These are phyloP conservation scores for Phainopepla nitens DNA, from an alignment of 2,113 vertebrate genomes.

Conservation along the genomic window DNA sequence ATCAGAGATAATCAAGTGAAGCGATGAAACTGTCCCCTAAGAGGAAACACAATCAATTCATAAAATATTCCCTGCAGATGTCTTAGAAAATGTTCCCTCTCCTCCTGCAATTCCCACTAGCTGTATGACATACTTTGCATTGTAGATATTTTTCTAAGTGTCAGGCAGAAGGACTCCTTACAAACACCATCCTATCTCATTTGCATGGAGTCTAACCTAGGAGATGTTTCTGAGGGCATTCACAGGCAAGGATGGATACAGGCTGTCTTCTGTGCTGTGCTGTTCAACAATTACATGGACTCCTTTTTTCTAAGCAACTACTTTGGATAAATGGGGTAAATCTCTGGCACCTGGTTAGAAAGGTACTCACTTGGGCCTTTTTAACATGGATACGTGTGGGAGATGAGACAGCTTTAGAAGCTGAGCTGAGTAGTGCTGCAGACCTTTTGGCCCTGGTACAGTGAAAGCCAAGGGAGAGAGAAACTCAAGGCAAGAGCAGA, in stretches of 20 bases:
- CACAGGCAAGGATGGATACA: not conserved
- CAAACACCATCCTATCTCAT: not conserved
- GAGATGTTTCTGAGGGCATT: not conserved
- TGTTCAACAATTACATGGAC: not conserved
- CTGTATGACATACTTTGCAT: slow-evolving; percentile 10
- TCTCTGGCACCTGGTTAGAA: not conserved
- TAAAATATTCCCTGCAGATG: slow-evolving; percentile 60
- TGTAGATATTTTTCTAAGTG: not conserved
- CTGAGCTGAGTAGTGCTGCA: too few species aligned
- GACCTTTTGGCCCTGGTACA: too few species aligned
- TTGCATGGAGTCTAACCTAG: not conserved
- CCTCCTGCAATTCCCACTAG: not conserved
- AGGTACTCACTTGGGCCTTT: not conserved
- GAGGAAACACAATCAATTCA: slow-evolving; percentile 58
- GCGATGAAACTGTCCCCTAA: slow-evolving; percentile 39
- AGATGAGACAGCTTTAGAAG: too few species aligned
- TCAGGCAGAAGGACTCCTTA: not conserved
- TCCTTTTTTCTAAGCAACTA: not conserved
- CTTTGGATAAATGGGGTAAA: not conserved
- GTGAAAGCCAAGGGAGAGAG: too few species aligned
- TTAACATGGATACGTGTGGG: not conserved
- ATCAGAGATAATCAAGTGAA: slow-evolving; percentile 66
- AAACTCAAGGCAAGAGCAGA: too few species aligned
- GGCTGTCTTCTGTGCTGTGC: not conserved
- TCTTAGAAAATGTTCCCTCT: slow-evolving; percentile 18